Evolutionary conservation across 1,140 invertebrate species (phyloP).

Genomic region (Ceratina australensis): DNA sequence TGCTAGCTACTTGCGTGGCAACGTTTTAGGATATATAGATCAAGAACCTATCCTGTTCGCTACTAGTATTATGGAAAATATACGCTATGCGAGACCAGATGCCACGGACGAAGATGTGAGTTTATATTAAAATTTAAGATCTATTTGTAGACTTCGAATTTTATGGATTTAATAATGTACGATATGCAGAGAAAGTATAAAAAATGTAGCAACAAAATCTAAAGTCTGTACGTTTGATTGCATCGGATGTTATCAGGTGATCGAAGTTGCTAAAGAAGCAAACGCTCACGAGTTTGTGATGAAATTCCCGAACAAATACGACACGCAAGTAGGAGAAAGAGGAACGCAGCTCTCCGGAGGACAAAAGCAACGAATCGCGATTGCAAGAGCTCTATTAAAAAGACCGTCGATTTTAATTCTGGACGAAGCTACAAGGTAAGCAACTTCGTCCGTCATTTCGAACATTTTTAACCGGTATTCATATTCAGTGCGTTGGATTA

Average conservation of each 20-base stretch:
- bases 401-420: conserved; percentile 91
- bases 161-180: too few relatives aligned
- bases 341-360: conserved; percentile 94
- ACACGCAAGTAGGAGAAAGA: conserved; percentile 93
- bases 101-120: conserved; percentile 84
- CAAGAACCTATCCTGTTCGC: conserved; percentile 97
- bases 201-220: too few relatives aligned
- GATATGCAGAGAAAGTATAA: too few relatives aligned
- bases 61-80: conserved; percentile 95
- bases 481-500: conserved; percentile 91
- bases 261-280: conserved; percentile 90
- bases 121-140: neutral
- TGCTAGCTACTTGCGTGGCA: conserved; percentile 91
- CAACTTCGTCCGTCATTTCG: neutral
- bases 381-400: conserved; percentile 93
- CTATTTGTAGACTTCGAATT: too few relatives aligned
- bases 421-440: conserved; percentile 95
- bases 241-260: conserved; percentile 76
- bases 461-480: neutral
- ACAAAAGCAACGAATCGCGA: conserved; percentile 95
- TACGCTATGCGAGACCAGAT: conserved; percentile 91
- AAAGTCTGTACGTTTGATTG: conserved; percentile 18
- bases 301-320: conserved; percentile 91
- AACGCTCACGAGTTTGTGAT: conserved; percentile 95
- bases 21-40: conserved; percentile 92